phyloP scores from a whole-genome alignment of 1,140 invertebrate genomes.

The Saccostrea glomerata region DNA sequence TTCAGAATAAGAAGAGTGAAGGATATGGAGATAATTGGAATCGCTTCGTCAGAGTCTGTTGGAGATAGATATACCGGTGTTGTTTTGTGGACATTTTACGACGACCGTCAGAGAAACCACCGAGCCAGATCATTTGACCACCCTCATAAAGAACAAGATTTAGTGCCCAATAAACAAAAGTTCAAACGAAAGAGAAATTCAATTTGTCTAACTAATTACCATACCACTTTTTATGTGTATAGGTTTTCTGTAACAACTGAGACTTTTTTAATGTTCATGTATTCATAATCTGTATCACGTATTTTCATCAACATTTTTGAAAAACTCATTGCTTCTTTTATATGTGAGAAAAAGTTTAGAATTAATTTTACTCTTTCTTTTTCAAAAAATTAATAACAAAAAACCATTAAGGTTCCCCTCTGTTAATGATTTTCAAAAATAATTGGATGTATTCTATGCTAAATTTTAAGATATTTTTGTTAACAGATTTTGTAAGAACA shows the following conservation, averaged over 20 bases:
- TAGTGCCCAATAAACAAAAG: constrained; percentile 19
- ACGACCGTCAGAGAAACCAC: not conserved
- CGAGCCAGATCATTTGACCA: constrained; percentile 14
- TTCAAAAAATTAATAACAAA: too few relatives aligned
- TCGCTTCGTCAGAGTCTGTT: not conserved
- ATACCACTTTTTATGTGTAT: not conserved
- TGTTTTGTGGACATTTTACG: constrained; percentile 32
- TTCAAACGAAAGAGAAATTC: constrained; percentile 32
- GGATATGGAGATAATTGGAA: not conserved
- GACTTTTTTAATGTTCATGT: not conserved
- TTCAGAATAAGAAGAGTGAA: not conserved
- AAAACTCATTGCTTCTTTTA: not conserved
- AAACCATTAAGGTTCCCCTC: too few relatives aligned
- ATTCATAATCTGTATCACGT: not conserved
- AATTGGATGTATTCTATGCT: too few relatives aligned
- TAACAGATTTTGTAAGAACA: too few relatives aligned
- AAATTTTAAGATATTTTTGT: too few relatives aligned
- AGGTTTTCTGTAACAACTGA: not conserved
- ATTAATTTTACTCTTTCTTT: too few relatives aligned
- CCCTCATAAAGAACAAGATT: constrained; percentile 27
- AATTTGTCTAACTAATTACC: constrained; percentile 37
- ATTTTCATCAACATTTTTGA: not conserved
- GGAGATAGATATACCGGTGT: constrained; percentile 9
- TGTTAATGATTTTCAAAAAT: too few relatives aligned
- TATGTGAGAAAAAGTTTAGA: too few relatives aligned